These are phyloP conservation scores for Merluccius polli DNA, from an alignment of 2,797 vertebrate species.

Conservation along the genomic window DNA sequence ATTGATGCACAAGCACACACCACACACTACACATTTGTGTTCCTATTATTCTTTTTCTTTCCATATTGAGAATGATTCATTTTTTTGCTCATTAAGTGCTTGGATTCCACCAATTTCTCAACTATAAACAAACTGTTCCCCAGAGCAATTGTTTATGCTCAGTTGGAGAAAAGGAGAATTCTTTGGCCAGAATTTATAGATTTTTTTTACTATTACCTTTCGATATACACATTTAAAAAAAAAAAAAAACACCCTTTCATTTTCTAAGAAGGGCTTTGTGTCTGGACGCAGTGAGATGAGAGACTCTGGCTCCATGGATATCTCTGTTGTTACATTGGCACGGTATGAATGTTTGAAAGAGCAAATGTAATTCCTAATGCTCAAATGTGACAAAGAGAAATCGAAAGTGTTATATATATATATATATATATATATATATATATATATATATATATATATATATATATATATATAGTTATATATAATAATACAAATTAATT, in stretches of 20 bases:
- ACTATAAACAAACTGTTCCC: conserved; percentile 54
- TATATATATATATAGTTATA: too few species aligned
- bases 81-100: conserved; percentile 51
- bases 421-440: too few species aligned
- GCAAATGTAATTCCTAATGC: neutral
- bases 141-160: conserved; percentile 17
- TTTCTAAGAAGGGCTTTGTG: neutral
- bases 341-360: neutral
- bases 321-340: neutral
- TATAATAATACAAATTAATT: too few species aligned
- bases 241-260: neutral
- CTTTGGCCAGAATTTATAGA: neutral
- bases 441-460: too few species aligned
- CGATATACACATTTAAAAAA: neutral
- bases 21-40: neutral
- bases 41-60: conserved; percentile 13
- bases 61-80: conserved; percentile 26
- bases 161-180: neutral
- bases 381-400: neutral
- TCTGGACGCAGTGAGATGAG: neutral
- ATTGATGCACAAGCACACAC: too few species aligned
- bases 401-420: too few species aligned
- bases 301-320: neutral
- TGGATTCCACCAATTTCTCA: conserved; percentile 38
- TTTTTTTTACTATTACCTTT: neutral